phyloP scores from a whole-genome alignment of 2,888 invertebrate species.

The Orthosia incerta region DNA sequence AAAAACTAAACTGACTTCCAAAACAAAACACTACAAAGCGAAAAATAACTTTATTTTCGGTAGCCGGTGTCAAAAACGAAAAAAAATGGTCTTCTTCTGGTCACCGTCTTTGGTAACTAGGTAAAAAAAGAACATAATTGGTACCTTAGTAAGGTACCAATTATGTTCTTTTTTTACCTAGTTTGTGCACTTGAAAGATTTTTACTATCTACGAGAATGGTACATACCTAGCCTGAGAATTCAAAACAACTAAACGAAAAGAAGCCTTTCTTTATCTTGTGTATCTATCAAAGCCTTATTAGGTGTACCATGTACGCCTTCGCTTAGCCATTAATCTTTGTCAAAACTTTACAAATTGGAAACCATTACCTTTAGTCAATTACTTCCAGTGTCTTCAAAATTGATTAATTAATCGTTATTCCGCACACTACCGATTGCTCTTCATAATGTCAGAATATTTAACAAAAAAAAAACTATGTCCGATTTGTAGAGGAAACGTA shows the following conservation, averaged over 20 bases:
- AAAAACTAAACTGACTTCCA: no score
- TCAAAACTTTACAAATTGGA: constrained; percentile 73
- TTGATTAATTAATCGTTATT: constrained; percentile 49
- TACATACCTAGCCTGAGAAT: neutral
- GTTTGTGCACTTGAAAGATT: no score
- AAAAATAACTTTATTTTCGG: no score
- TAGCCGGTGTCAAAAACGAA: no score
- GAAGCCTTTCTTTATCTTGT: constrained; percentile 1
- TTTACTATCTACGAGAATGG: neutral
- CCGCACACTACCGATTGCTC: constrained; percentile 3
- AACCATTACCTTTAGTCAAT: constrained; percentile 68
- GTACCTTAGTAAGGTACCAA: no score
- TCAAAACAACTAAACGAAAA: neutral
- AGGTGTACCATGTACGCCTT: constrained; percentile 63
- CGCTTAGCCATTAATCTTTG: constrained; percentile 71
- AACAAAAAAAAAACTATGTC: neutral
- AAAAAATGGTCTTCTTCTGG: no score
- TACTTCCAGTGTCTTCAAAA: constrained; percentile 51
- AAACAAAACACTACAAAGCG: no score
- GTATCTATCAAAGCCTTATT: constrained; percentile 17
- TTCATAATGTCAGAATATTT: constrained; percentile 9
- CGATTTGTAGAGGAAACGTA: neutral
- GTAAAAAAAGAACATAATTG: no score
- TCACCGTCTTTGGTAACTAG: no score
- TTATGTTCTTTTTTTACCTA: no score